Conservation (phyloP, 2,113 vertebrate genomes). For the Coryphaenoides rupestris region DNA sequence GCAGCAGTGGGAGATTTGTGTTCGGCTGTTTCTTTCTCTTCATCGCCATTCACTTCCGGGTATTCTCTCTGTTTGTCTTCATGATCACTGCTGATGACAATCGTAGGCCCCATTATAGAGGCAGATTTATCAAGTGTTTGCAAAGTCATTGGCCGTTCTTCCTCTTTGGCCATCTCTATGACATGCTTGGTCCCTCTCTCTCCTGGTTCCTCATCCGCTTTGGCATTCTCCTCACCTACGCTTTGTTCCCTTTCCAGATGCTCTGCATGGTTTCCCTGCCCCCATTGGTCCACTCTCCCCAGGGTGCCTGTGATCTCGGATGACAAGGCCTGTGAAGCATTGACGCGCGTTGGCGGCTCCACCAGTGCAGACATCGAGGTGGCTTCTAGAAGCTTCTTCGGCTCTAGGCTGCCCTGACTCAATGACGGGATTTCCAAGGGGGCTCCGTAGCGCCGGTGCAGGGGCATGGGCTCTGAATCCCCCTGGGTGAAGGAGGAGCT, state of each 20-base stretch:
- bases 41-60: conserved; percentile 11
- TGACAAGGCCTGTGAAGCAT: conserved; percentile 55
- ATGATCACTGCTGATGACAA: conserved; percentile 48
- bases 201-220: neutral
- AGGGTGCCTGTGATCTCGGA: conserved; percentile 31
- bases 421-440: conserved; percentile 87
- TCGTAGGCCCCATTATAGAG: conserved; percentile 44
- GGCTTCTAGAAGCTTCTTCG: conserved; percentile 77
- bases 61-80: conserved; percentile 34
- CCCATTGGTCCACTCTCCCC: conserved; percentile 36
- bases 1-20: conserved; percentile 17
- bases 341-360: conserved; percentile 56
- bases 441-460: conserved; percentile 85
- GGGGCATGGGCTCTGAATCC: conserved; percentile 80
- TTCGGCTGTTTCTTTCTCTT: conserved; percentile 16
- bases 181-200: conserved; percentile 49
- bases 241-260: conserved; percentile 10
- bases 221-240: conserved; percentile 3
- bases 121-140: conserved; percentile 15
- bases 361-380: conserved; percentile 82
- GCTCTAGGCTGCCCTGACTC: conserved; percentile 50
- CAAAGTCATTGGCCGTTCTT: conserved; percentile 17
- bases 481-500: conserved; percentile 88
- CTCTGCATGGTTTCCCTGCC: conserved; percentile 21
- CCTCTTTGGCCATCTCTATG: conserved; percentile 2